Evolutionary conservation across 2,888 invertebrate species (phyloP).

Genomic region (Folsomia manolachei): DNA sequence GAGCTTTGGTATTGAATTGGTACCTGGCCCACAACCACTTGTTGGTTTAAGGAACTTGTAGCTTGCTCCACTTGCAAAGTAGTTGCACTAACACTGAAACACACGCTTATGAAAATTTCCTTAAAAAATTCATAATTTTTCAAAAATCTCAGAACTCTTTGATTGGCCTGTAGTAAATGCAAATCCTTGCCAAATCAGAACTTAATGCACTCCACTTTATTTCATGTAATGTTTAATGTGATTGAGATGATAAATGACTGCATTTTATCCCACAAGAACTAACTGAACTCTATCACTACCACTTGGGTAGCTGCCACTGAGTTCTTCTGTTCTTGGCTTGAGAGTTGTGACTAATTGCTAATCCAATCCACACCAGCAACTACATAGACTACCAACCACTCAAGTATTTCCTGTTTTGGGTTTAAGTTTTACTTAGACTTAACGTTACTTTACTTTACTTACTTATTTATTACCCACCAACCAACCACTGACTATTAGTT

Average conservation of each 20-base stretch:
- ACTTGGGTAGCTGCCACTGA: neutral
- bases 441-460: neutral
- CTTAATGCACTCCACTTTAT: neutral
- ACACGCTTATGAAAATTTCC: too few species aligned
- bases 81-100: too few species aligned
- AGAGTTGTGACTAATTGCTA: constrained; percentile 6
- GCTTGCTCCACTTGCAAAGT: too few species aligned
- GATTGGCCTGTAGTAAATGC: too few species aligned
- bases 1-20: too few species aligned
- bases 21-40: too few species aligned
- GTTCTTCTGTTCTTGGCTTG: neutral
- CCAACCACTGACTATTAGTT: neutral
- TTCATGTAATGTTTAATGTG: neutral
- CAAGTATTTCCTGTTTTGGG: constrained; percentile 2
- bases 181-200: neutral
- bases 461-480: neutral
- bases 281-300: too few species aligned
- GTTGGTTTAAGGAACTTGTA: too few species aligned
- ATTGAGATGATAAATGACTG: neutral
- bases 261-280: neutral
- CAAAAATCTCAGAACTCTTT: too few species aligned
- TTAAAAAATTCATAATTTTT: too few species aligned
- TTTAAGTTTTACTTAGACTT: neutral
- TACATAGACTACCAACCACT: neutral
- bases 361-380: neutral